Conservation (phyloP, 2,797 vertebrate species). For the Coccyzus lansbergi region DNA sequence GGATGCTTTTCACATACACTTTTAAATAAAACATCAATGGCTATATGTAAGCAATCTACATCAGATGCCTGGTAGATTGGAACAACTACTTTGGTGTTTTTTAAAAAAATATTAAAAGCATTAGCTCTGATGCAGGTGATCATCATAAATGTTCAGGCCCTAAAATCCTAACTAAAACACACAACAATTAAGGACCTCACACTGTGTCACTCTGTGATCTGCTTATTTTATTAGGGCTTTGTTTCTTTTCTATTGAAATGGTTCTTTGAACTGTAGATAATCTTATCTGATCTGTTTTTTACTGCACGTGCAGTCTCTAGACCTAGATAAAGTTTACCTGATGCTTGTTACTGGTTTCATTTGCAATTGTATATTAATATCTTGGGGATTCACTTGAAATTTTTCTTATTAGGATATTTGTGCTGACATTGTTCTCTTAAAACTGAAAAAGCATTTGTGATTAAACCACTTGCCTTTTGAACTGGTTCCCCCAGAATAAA, state of each 20-base stretch:
- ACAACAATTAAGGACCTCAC: background rate
- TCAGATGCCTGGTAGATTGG: background rate
- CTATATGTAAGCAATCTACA: background rate
- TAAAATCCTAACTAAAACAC: background rate
- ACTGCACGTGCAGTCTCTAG: background rate
- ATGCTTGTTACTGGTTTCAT: background rate
- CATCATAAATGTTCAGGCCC: background rate
- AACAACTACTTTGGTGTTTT: background rate
- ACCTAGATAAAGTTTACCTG: background rate
- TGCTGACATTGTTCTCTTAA: background rate
- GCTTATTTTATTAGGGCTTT: background rate
- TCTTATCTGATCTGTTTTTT: constrained; percentile 13
- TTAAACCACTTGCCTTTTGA: background rate
- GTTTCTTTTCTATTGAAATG: background rate
- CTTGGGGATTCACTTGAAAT: background rate
- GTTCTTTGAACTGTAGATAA: background rate
- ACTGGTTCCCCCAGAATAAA: background rate
- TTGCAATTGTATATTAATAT: background rate
- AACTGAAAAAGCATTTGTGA: background rate
- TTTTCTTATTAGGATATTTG: background rate
- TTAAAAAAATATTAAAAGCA: background rate
- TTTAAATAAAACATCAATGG: background rate
- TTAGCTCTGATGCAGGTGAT: background rate
- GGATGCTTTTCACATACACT: background rate
- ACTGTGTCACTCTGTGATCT: background rate